Conservation (phyloP, 35 echinoderm and acorn worm genomes). For the Apostichopus japonicus region DNA sequence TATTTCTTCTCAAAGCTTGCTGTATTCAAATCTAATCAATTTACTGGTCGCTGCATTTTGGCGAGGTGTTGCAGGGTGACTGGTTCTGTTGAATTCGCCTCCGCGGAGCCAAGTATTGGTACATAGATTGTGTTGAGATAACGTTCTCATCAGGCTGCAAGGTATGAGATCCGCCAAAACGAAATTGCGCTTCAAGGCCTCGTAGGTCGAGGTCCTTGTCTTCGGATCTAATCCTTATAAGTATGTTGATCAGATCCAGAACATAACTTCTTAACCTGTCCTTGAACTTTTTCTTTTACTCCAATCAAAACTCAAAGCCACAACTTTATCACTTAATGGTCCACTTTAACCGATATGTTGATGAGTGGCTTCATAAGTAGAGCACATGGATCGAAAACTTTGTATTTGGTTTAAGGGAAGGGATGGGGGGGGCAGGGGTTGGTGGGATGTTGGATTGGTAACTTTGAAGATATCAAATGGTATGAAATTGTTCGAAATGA, state of each 20-base stretch:
- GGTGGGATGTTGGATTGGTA: not conserved
- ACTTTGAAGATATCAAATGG: not conserved
- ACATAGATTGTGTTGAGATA: constrained; percentile 93
- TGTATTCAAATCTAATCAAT: not conserved
- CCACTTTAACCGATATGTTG: no score
- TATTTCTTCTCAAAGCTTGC: constrained; percentile 31
- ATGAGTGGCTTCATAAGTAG: no score
- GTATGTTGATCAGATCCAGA: constrained; percentile 89
- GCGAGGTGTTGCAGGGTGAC: constrained; percentile 7
- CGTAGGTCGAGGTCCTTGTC: constrained; percentile 61
- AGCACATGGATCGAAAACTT: no score
- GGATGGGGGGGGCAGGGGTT: not conserved
- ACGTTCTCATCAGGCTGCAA: constrained; percentile 65
- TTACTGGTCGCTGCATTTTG: constrained; percentile 15
- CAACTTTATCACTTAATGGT: not conserved
- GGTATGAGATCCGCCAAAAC: constrained; percentile 92
- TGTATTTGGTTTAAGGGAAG: no score
- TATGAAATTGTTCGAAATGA: not conserved
- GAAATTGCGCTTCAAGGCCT: constrained; percentile 91
- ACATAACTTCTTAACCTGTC: constrained; percentile 65
- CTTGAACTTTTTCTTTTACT: constrained; percentile 33
- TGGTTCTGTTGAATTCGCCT: constrained; percentile 66
- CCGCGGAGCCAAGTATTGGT: constrained; percentile 82
- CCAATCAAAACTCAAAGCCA: no score
- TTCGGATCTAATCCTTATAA: constrained; percentile 76